Conservation (phyloP, 2,888 invertebrate genomes). For the Venusia cambrica region DNA sequence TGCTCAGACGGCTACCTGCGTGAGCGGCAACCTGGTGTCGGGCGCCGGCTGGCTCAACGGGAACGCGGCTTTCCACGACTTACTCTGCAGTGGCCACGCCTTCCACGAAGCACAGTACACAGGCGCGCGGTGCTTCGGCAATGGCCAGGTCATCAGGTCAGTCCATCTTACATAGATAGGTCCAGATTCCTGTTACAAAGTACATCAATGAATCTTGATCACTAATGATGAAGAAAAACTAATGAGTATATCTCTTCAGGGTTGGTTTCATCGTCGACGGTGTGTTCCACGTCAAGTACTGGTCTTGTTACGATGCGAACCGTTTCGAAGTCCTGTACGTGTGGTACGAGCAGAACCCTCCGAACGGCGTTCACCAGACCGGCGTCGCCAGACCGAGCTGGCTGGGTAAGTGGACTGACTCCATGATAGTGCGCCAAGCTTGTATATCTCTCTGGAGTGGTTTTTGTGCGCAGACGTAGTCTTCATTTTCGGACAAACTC, state of each 20-base stretch:
- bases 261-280: slow-evolving; percentile 74
- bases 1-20: slow-evolving; percentile 63
- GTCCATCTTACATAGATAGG: no score
- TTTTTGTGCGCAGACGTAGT: no score
- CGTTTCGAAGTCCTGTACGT: slow-evolving; percentile 76
- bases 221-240: no score
- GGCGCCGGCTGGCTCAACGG: slow-evolving; percentile 59
- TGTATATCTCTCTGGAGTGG: no score
- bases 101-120: slow-evolving; percentile 61
- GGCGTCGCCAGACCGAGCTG: slow-evolving; percentile 72
- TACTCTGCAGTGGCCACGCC: slow-evolving; percentile 63
- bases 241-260: no score
- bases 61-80: slow-evolving; percentile 53
- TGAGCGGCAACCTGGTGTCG: slow-evolving; percentile 46
- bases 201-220: no score
- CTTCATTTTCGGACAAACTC: no score
- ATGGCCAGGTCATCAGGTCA: slow-evolving; percentile 65
- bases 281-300: slow-evolving; percentile 68
- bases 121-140: slow-evolving; percentile 58
- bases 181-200: no score
- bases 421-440: no score
- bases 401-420: slow-evolving; percentile 49
- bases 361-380: slow-evolving; percentile 68
- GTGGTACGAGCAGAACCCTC: slow-evolving; percentile 65
- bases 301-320: slow-evolving; percentile 77